A percentile compares a stretch with the other conserved stretches of the same genome.
phyloP scores from a whole-genome alignment of 2,113 vertebrate genomes.

The Semicossyphus pulcher region DNA sequence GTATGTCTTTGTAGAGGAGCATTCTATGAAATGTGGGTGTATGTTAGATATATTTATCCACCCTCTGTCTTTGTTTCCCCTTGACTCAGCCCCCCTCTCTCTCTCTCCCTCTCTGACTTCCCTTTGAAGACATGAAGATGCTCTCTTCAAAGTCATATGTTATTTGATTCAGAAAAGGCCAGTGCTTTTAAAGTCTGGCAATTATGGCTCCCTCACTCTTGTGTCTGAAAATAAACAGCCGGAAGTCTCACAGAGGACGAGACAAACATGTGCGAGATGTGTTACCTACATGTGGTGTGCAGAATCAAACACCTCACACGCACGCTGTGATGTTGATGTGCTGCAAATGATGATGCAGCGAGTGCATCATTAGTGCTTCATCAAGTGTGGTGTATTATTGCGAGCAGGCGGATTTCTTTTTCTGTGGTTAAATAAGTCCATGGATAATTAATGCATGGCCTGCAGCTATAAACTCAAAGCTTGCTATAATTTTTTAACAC shows the following conservation, averaged over 20 bases:
- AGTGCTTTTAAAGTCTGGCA: slow-evolving; percentile 56
- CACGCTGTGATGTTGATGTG: too few relatives aligned
- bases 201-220: slow-evolving; percentile 32
- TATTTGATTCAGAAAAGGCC: slow-evolving; percentile 57
- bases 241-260: slow-evolving; percentile 11
- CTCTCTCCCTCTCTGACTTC: background rate
- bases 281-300: too few relatives aligned
- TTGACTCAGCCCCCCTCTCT: too few relatives aligned
- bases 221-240: slow-evolving; percentile 43
- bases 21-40: too few relatives aligned
- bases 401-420: background rate
- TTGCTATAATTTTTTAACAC: background rate
- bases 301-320: too few relatives aligned
- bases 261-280: too few relatives aligned
- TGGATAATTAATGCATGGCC: slow-evolving; percentile 18
- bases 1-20: too few relatives aligned
- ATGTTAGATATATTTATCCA: too few relatives aligned
- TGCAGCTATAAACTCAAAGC: slow-evolving; percentile 3
- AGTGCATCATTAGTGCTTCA: slow-evolving; percentile 7
- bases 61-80: slow-evolving; percentile 40
- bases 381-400: background rate
- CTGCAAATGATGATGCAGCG: background rate
- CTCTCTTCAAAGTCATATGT: slow-evolving; percentile 59
- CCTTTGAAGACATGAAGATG: slow-evolving; percentile 62
- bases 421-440: background rate